Conservation (phyloP, 1,140 invertebrate species). For the Drosophila punjabiensis region DNA sequence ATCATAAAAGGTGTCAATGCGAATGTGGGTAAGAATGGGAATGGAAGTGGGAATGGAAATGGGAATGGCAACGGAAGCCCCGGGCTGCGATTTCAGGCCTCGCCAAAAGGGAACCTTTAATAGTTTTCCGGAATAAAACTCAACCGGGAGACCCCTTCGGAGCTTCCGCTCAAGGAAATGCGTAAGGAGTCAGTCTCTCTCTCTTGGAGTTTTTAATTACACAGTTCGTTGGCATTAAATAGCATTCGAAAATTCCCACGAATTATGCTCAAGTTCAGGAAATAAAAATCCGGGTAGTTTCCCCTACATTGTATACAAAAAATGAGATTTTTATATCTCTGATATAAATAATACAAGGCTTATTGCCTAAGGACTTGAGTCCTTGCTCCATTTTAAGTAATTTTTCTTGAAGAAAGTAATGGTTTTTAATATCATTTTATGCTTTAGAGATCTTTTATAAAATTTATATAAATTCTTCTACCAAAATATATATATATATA, state of each 20-base stretch:
- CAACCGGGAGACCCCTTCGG: constrained; percentile 11
- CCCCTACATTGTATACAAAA: not conserved
- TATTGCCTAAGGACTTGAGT: not conserved
- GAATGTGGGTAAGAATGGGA: constrained; percentile 52
- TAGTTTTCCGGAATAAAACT: constrained; percentile 73
- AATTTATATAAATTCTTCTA: too few species aligned
- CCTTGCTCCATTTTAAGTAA: not conserved
- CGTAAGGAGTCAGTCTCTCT: constrained; percentile 52
- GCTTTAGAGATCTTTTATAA: too few species aligned
- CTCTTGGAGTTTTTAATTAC: constrained; percentile 65
- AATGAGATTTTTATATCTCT: not conserved
- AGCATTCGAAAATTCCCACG: constrained; percentile 57
- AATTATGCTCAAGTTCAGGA: constrained; percentile 14
- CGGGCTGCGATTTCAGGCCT: constrained; percentile 29
- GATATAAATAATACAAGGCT: not conserved
- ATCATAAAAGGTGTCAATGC: constrained; percentile 63
- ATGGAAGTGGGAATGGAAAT: constrained; percentile 46
- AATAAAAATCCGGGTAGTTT: constrained; percentile 22
- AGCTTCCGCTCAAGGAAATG: constrained; percentile 76
- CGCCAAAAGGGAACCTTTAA: constrained; percentile 66
- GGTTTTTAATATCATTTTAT: too few species aligned
- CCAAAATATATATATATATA: too few species aligned
- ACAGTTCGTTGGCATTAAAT: constrained; percentile 27
- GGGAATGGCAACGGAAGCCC: constrained; percentile 59
- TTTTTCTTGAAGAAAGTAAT: not conserved